Evolutionary conservation across 1,140 invertebrate genomes (phyloP).

Genomic region (Zaprionus lachaisei): DNA sequence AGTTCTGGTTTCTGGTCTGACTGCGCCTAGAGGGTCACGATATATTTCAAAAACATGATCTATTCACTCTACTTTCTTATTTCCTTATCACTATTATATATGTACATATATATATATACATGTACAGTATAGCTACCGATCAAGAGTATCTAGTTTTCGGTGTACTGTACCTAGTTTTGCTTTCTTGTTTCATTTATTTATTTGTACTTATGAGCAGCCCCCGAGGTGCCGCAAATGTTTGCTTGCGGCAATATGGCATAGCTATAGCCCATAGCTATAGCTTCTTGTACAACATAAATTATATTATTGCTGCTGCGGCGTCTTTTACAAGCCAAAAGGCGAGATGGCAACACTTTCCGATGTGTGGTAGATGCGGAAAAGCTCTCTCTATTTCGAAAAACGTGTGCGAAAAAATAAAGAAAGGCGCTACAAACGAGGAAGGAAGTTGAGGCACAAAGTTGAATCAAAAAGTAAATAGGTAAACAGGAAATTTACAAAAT

Average conservation of each 20-base stretch:
- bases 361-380: conserved; percentile 4
- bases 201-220: conserved; percentile 43
- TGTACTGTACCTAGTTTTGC: neutral
- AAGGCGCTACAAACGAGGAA: neutral
- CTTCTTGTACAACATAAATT: conserved; percentile 35
- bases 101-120: neutral
- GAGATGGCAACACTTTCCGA: conserved; percentile 5
- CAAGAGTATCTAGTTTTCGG: neutral
- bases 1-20: no score
- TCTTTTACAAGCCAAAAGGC: neutral
- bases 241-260: conserved; percentile 14
- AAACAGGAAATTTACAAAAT: conserved; percentile 4
- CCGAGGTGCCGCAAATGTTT: conserved; percentile 17
- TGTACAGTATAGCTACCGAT: neutral
- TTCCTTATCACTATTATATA: no score
- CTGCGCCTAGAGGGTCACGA: neutral
- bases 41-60: neutral
- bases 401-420: conserved; percentile 1
- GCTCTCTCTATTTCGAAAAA: conserved; percentile 28
- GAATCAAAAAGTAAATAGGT: neutral
- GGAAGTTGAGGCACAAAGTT: neutral
- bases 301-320: conserved; percentile 33
- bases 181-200: conserved; percentile 42
- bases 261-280: neutral
- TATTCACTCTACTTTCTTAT: no score